These are phyloP conservation scores for Zaprionus taronus DNA, from an alignment of 1,140 invertebrate genomes.

Conservation along the genomic window DNA sequence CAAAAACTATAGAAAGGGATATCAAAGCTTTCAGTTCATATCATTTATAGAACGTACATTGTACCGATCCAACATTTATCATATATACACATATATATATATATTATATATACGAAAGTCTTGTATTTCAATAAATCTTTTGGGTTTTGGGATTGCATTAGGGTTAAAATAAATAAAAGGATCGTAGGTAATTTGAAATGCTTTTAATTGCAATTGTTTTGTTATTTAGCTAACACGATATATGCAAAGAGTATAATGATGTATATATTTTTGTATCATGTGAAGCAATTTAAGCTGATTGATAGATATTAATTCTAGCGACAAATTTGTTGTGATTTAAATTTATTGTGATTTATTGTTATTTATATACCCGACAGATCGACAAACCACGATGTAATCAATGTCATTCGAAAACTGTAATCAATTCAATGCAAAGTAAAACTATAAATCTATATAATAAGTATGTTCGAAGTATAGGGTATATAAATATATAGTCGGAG, in stretches of 20 bases:
- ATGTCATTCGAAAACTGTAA: neutral
- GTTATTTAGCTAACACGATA: slow-evolving; percentile 44
- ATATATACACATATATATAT: slow-evolving; percentile 3
- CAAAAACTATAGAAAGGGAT: neutral
- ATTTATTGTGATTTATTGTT: slow-evolving; percentile 79
- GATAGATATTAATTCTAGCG: slow-evolving; percentile 70
- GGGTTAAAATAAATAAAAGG: neutral
- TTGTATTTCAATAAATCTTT: slow-evolving; percentile 44
- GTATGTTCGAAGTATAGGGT: slow-evolving; percentile 23
- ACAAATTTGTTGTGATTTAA: slow-evolving; percentile 66
- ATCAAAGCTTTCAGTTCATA: slow-evolving; percentile 35
- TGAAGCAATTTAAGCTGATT: slow-evolving; percentile 48
- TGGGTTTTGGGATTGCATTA: slow-evolving; percentile 49
- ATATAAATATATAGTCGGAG: slow-evolving; percentile 36
- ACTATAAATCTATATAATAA: neutral
- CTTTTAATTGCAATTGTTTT: slow-evolving; percentile 42
- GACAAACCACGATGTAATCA: slow-evolving; percentile 20
- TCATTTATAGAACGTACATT: slow-evolving; percentile 25
- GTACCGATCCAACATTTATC: slow-evolving; percentile 21
- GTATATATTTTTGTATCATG: slow-evolving; percentile 73
- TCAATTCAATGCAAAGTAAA: slow-evolving; percentile 37
- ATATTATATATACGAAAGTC: slow-evolving; percentile 34
- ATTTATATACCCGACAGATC: slow-evolving; percentile 49
- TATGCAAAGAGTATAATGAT: slow-evolving; percentile 46
- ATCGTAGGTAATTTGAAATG: slow-evolving; percentile 40